Evolutionary conservation across 2,797 vertebrate species (phyloP).

Genomic region (Notolepis coatsorum): DNA sequence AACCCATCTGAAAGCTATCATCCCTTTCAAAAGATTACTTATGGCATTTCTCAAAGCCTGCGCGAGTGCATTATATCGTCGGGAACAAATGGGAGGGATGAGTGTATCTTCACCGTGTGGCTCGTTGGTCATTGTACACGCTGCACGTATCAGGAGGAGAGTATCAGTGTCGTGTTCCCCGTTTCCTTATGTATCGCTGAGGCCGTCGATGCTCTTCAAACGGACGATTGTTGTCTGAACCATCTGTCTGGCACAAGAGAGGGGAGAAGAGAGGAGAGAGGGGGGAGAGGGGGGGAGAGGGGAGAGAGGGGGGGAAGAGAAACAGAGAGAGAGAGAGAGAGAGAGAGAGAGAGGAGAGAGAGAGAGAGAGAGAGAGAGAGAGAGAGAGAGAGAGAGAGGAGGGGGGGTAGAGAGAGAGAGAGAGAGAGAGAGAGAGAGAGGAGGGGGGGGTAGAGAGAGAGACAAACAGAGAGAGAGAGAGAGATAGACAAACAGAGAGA

Average conservation of each 20-base stretch:
- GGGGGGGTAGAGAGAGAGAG: background rate
- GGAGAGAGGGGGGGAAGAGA: no score
- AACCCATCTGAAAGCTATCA: constrained; percentile 39
- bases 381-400: constrained; percentile 1
- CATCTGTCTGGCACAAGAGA: constrained; percentile 85
- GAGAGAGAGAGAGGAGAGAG: constrained; percentile 21
- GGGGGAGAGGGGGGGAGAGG: background rate
- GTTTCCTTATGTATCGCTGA: constrained; percentile 81
- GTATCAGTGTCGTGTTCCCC: constrained; percentile 20
- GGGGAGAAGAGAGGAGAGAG: background rate
- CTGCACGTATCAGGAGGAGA: background rate
- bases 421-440: background rate
- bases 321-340: constrained; percentile 33
- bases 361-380: constrained; percentile 19
- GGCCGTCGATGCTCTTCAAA: constrained; percentile 90
- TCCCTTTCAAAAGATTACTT: constrained; percentile 10
- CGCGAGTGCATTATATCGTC: constrained; percentile 1
- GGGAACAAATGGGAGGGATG: constrained; percentile 86
- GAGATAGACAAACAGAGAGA: constrained; percentile 11
- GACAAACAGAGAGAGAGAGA: constrained; percentile 2
- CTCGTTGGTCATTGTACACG: background rate
- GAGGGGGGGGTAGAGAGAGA: constrained; percentile 17
- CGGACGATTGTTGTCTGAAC: constrained; percentile 93
- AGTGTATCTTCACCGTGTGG: constrained; percentile 55
- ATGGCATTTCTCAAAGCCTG: background rate